These are phyloP conservation scores for Condylura cristata DNA, from an alignment of 2,113 vertebrate species.

Conservation along the genomic window DNA sequence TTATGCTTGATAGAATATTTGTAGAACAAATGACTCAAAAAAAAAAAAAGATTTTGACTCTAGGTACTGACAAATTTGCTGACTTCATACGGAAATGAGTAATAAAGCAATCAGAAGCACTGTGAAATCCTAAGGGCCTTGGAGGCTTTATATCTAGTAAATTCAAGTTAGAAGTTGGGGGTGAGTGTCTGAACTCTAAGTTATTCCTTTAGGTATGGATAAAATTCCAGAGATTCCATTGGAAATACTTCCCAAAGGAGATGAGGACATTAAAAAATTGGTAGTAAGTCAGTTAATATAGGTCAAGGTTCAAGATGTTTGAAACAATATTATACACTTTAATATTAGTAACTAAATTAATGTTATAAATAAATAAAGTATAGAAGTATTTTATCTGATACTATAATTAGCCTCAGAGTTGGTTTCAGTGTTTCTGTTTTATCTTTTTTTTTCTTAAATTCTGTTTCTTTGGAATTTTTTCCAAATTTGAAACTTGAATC, in stretches of 20 bases:
- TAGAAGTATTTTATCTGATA: not conserved
- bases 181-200: not conserved
- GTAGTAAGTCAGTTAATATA: not conserved
- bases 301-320: not conserved
- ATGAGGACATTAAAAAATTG: not conserved
- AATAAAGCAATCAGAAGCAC: not conserved
- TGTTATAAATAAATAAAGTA: not conserved
- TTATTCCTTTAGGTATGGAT: not conserved
- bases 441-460: not conserved
- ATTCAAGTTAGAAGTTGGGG: not conserved
- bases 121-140: not conserved
- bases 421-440: not conserved
- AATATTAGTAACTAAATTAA: too few relatives aligned
- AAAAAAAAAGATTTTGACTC: not conserved
- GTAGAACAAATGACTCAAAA: not conserved
- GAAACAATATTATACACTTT: too few relatives aligned
- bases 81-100: not conserved
- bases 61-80: not conserved
- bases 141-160: not conserved
- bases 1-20: not conserved
- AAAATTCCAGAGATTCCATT: not conserved
- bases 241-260: not conserved
- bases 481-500: not conserved
- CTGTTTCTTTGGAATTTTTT: not conserved
- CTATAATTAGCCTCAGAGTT: not conserved